These are phyloP conservation scores for Serrognathus titanus DNA, from an alignment of 2,888 invertebrate genomes.

Conservation along the genomic window DNA sequence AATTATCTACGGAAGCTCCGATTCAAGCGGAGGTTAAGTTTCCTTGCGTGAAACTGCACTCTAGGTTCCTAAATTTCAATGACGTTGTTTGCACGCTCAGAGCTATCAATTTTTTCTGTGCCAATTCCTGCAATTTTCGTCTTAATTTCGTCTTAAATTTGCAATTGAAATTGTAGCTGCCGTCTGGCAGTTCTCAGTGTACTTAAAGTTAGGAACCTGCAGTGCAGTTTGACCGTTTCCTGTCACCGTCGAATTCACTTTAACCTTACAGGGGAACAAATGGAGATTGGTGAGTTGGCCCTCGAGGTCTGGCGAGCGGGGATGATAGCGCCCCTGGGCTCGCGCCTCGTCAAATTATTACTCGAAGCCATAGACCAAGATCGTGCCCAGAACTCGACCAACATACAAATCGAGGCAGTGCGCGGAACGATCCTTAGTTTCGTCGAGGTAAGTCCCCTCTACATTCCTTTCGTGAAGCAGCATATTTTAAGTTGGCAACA, in stretches of 20 bases:
- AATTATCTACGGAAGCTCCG: conserved; percentile 77
- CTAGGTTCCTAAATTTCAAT: too few species aligned
- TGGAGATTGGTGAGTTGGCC: conserved; percentile 86
- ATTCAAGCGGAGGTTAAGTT: conserved; percentile 52
- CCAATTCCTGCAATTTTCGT: too few species aligned
- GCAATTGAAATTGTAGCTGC: too few species aligned
- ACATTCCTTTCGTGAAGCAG: too few species aligned
- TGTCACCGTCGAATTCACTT: conserved; percentile 53
- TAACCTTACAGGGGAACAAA: conserved; percentile 55
- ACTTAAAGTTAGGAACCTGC: too few species aligned
- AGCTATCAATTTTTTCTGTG: too few species aligned
- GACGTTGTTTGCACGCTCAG: too few species aligned
- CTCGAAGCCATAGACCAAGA: conserved; percentile 81
- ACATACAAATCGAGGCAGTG: conserved; percentile 61
- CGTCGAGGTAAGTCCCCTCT: conserved; percentile 53
- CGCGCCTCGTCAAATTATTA: conserved; percentile 72
- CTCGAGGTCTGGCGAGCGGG: conserved; percentile 79
- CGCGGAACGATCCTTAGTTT: conserved; percentile 88
- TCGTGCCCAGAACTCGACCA: conserved; percentile 57
- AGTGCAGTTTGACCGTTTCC: too few species aligned
- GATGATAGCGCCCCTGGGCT: conserved; percentile 76
- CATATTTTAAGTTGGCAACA: background rate
- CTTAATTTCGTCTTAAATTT: too few species aligned
- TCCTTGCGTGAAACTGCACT: too few species aligned
- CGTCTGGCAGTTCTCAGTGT: too few species aligned